phyloP scores from a whole-genome alignment of 2,113 vertebrate genomes.

The Pelodiscus sinensis region DNA sequence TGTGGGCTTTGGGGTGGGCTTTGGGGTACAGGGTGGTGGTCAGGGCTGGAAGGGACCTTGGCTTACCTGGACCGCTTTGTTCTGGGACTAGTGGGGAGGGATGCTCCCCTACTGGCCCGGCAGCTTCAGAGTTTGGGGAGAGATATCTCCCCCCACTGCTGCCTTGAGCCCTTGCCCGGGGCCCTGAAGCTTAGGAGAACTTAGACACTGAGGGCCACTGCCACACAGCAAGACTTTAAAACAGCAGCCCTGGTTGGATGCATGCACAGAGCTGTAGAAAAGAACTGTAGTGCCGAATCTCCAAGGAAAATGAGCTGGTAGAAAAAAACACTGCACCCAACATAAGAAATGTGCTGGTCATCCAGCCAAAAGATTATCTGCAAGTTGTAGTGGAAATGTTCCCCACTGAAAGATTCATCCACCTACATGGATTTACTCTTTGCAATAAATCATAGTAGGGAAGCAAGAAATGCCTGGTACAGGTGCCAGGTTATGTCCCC shows the following conservation, averaged over 20 bases:
- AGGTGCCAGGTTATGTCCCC: not conserved
- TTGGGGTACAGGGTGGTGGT: too few relatives aligned
- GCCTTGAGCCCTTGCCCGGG: too few relatives aligned
- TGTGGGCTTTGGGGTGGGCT: too few relatives aligned
- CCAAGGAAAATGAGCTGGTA: not conserved
- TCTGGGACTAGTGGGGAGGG: too few relatives aligned
- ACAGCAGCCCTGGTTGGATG: fast-evolving
- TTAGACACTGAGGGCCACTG: not conserved
- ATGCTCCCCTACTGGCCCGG: too few relatives aligned
- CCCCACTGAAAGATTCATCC: not conserved
- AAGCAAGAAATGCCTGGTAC: not conserved
- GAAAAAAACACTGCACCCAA: not conserved
- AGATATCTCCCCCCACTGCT: too few relatives aligned
- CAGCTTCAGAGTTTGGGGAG: too few relatives aligned
- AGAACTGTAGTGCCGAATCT: not conserved
- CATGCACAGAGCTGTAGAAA: not conserved
- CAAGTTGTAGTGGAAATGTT: not conserved
- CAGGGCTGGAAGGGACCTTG: too few relatives aligned
- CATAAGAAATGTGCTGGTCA: not conserved
- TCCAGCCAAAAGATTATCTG: not conserved
- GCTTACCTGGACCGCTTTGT: too few relatives aligned
- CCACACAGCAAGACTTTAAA: not conserved
- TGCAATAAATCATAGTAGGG: not conserved
- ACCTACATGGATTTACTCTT: not conserved
- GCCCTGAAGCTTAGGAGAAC: too few relatives aligned